Base-by-base conservation (phyloP, 2,113 vertebrate genomes). In the Drymodes brunneopygia region DNA sequence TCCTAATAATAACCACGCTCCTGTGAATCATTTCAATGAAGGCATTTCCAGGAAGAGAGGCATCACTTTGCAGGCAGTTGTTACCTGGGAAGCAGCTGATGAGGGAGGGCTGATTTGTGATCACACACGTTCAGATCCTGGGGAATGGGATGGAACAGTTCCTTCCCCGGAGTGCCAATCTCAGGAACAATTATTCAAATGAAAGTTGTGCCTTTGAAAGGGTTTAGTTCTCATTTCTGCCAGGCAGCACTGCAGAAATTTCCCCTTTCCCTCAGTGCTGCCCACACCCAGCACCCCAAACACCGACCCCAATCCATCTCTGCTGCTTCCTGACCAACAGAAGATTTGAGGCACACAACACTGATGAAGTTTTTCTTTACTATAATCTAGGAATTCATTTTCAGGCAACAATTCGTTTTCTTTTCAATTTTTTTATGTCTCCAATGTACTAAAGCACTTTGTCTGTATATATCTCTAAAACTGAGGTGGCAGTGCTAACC, bases 21-120 rank as follows among this genome's bases (percentile, higher is more conserved):
- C 53, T 18, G 57, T 82, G 73, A 92, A 89, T 95, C 89, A 95
- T 69, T 91, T 79, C 44, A 81, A 89, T 82, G 40, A 28, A 82
- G 57, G 50, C 24, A 50, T 75, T 95, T 95, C 81, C 84, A 81
- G 73, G 57, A 78, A 81, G 94, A 89, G 86, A 79, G 12, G 35
- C 60, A 85, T 94, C 70, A 69, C 66, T 69, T 29, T 38, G 53
- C 57, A 48, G 50, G 8, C n/a, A 54, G n/a, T 35, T 92, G 35
- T 71, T 92, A 51, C 40, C 40, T 90, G 66, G 51, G 45, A 36
- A 64, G 33, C 66, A 81, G 66, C 35, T 51, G 45, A 48, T 64
- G 73, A 15, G 0, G 33, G 57, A 40, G 27, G 36, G 57, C 8
- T 89, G 94, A 81, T 91, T 67, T 64, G 61, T 20, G 50, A 48